phyloP scores from a whole-genome alignment of 2,797 vertebrate species.

The Tiaroga cobitis region DNA sequence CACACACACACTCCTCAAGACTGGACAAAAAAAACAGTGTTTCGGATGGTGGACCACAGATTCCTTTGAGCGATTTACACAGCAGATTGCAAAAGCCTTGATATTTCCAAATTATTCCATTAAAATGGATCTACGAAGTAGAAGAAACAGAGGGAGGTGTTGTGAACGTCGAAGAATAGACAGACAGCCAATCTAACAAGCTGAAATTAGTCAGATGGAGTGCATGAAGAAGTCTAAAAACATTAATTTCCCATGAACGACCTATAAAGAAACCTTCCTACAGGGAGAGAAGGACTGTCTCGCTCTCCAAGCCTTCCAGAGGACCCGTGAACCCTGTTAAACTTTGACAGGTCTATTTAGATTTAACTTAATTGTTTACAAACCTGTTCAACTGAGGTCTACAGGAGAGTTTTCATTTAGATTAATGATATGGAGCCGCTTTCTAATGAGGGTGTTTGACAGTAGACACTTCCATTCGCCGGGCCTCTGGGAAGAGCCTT shows the following conservation, averaged over 20 bases:
- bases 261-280: conserved; percentile 3
- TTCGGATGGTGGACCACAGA: conserved; percentile 15
- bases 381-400: conserved; percentile 42
- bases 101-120: neutral
- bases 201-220: neutral
- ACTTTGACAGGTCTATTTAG: conserved; percentile 47
- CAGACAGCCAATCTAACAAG: neutral
- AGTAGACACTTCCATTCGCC: conserved; percentile 46
- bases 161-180: neutral
- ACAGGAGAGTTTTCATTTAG: conserved; percentile 57
- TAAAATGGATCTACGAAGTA: neutral
- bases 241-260: neutral
- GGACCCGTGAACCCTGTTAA: conserved; percentile 30
- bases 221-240: neutral
- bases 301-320: conserved; percentile 2
- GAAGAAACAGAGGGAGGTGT: neutral
- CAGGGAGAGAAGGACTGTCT: neutral
- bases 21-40: neutral
- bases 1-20: conserved; percentile 33
- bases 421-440: conserved; percentile 62
- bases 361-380: conserved; percentile 51
- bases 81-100: neutral
- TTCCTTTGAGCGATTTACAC: neutral
- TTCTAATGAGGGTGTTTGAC: conserved; percentile 59
- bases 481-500: conserved; percentile 56